Percentiles rank a stretch among this genome's conserved stretches.
These are phyloP conservation scores for Astyanax mexicanus DNA, from an alignment of 2,797 vertebrate species.

Conservation along the genomic window DNA sequence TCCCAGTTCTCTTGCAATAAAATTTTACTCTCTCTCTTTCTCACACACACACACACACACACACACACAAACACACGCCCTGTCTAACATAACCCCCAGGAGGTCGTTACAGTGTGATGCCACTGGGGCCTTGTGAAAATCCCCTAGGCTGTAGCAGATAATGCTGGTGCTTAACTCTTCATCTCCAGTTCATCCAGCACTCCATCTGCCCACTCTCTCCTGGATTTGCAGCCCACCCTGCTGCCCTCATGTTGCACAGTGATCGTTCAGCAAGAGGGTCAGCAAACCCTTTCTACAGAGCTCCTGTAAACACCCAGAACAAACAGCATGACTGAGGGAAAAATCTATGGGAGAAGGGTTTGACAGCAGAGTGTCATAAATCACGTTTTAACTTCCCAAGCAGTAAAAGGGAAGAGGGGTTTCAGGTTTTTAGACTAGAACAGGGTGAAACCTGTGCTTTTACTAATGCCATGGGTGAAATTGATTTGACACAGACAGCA, in stretches of 20 bases:
- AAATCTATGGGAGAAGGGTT: neutral
- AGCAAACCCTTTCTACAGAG: neutral
- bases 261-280: slow-evolving; percentile 3
- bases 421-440: neutral
- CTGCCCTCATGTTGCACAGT: neutral
- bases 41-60: neutral
- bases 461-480: neutral
- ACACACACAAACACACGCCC: neutral
- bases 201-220: slow-evolving; percentile 33
- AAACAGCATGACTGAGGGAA: neutral
- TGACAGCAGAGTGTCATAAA: neutral
- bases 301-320: neutral
- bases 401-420: neutral
- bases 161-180: slow-evolving; percentile 37
- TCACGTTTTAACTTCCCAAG: neutral
- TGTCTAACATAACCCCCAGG: slow-evolving; percentile 10
- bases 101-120: slow-evolving; percentile 29
- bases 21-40: neutral
- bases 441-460: neutral
- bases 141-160: slow-evolving; percentile 29
- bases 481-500: neutral
- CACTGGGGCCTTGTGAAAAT: slow-evolving; percentile 37
- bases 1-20: neutral
- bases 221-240: slow-evolving; percentile 48
- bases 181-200: slow-evolving; percentile 46